Conservation (phyloP, 2,888 invertebrate species). For the Tubulanus polymorphus region DNA sequence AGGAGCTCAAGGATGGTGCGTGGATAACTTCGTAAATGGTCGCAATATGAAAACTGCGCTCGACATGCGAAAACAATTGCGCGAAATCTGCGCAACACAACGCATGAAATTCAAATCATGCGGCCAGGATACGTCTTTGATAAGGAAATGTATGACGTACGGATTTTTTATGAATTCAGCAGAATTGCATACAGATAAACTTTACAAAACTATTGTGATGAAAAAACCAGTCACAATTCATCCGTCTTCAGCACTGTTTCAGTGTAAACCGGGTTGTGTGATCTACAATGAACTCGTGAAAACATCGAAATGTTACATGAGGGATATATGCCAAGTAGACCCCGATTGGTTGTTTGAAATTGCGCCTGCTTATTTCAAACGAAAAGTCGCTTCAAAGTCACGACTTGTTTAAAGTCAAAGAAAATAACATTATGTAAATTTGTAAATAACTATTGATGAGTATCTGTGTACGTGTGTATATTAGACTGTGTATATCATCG, state of each 20-base stretch:
- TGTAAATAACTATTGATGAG: too few species aligned
- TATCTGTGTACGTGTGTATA: too few species aligned
- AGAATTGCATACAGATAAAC: slow-evolving; percentile 69
- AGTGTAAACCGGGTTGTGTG: slow-evolving; percentile 68
- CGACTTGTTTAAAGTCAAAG: too few species aligned
- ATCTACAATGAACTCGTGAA: slow-evolving; percentile 83
- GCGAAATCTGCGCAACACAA: slow-evolving; percentile 65
- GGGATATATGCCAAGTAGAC: slow-evolving; percentile 73
- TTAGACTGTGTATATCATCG: too few species aligned
- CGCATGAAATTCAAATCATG: slow-evolving; percentile 65
- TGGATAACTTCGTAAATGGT: slow-evolving; percentile 79
- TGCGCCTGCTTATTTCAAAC: slow-evolving; percentile 51
- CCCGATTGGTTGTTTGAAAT: slow-evolving; percentile 72
- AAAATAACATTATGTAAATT: too few species aligned
- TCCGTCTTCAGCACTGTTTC: slow-evolving; percentile 75
- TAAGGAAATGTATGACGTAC: slow-evolving; percentile 72
- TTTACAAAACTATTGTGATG: slow-evolving; percentile 65
- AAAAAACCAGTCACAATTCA: slow-evolving; percentile 74
- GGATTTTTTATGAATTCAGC: slow-evolving; percentile 86
- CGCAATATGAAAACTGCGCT: slow-evolving; percentile 77
- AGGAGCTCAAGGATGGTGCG: slow-evolving; percentile 75
- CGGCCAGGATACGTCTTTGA: slow-evolving; percentile 52
- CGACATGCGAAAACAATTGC: slow-evolving; percentile 76
- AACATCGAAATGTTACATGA: slow-evolving; percentile 76
- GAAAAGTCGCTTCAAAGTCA: slow-evolving; percentile 30